Evolutionary conservation across 2,888 invertebrate species (phyloP).

Genomic region (Argyresthia goedartella): DNA sequence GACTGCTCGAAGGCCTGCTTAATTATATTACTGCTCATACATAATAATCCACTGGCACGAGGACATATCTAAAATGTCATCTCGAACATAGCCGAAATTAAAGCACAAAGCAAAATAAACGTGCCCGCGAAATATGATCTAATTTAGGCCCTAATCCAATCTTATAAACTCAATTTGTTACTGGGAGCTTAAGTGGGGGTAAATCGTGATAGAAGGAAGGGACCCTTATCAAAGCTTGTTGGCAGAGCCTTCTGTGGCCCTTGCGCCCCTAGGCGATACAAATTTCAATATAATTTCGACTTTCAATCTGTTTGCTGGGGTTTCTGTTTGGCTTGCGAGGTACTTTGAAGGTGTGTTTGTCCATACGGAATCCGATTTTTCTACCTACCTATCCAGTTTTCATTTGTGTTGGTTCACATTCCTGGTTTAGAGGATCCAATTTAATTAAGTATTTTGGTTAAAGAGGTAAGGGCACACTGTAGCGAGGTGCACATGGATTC

Average conservation of each 20-base stretch:
- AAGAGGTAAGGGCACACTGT: too few species aligned
- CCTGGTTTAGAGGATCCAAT: too few species aligned
- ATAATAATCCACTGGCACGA: neutral
- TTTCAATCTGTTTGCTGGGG: neutral
- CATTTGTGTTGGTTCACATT: too few species aligned
- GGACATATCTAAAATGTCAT: neutral
- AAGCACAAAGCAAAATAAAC: slow-evolving; percentile 23
- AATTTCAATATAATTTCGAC: neutral
- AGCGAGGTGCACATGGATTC: too few species aligned
- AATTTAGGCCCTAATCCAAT: slow-evolving; percentile 56
- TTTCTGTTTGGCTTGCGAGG: neutral
- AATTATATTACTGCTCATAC: neutral
- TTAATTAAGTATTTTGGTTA: too few species aligned
- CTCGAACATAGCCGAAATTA: neutral
- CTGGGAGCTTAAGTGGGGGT: slow-evolving; percentile 34
- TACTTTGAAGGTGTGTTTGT: neutral
- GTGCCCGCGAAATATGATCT: slow-evolving; percentile 54
- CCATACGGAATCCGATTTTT: neutral
- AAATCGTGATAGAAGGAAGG: slow-evolving; percentile 26
- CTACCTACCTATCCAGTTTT: neutral
- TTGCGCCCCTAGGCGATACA: neutral
- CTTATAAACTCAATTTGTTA: slow-evolving; percentile 56
- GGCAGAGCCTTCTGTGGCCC: slow-evolving; percentile 7
- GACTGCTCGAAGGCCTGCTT: too few species aligned
- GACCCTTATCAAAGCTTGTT: slow-evolving; percentile 61